These are phyloP conservation scores for Callosobruchus maculatus DNA, from an alignment of 2,888 invertebrate species.

Conservation along the genomic window DNA sequence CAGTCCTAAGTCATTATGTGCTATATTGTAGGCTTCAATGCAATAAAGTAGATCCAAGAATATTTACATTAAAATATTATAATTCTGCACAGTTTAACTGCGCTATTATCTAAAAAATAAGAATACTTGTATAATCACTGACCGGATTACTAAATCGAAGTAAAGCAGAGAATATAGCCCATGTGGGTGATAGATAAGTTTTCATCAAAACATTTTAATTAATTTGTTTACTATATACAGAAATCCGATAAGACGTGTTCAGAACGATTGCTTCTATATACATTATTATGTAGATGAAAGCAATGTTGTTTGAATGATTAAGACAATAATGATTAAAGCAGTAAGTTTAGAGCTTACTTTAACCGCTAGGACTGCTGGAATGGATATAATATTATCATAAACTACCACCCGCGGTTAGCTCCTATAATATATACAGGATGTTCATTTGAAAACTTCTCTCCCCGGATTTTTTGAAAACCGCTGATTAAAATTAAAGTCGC, in stretches of 20 bases:
- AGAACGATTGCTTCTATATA: background rate
- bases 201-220: constrained; percentile 2
- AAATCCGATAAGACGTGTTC: background rate
- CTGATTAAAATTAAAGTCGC: too few species aligned
- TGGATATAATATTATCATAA: too few species aligned
- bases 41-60: too few species aligned
- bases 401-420: too few species aligned
- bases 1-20: too few species aligned
- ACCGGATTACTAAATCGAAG: background rate
- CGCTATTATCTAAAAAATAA: background rate
- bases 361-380: too few species aligned
- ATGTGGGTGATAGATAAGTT: constrained; percentile 9
- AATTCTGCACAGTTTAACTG: background rate
- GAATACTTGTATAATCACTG: background rate
- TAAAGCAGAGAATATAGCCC: background rate
- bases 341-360: background rate
- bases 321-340: background rate
- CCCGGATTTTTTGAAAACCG: too few species aligned
- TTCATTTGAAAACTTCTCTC: too few species aligned
- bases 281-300: background rate
- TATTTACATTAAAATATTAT: too few species aligned
- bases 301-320: background rate
- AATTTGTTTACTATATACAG: background rate
- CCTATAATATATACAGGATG: too few species aligned
- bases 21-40: too few species aligned